Percentiles rank a stretch among this genome's conserved stretches.
These are phyloP conservation scores for Lucilia sericata DNA, from an alignment of 1,140 invertebrate genomes.

Conservation along the genomic window DNA sequence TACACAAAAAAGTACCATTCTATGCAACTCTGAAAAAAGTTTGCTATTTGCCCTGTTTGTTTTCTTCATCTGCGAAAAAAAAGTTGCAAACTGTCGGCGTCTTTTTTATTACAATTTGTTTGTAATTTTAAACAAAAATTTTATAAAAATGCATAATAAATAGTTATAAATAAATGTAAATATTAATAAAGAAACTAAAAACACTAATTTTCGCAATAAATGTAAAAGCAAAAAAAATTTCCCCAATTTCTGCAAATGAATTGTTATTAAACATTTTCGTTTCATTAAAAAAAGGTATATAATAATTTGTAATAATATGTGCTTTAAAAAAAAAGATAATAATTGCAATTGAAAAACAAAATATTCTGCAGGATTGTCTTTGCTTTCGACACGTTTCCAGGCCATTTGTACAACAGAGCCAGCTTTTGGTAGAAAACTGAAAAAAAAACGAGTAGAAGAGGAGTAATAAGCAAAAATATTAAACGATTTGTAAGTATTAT, in stretches of 20 bases:
- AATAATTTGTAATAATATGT: not conserved
- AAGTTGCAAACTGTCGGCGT: constrained; percentile 19
- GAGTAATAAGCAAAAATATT: not conserved
- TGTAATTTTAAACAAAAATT: not conserved
- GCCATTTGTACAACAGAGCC: not conserved
- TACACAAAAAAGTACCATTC: no score
- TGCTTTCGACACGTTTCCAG: not conserved
- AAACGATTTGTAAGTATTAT: not conserved
- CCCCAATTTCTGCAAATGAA: no score
- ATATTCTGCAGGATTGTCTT: not conserved
- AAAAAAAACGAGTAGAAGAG: not conserved
- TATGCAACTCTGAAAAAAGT: no score
- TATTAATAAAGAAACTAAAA: not conserved
- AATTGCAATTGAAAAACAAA: not conserved
- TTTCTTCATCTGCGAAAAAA: no score
- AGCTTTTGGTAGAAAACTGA: not conserved
- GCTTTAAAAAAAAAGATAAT: not conserved
- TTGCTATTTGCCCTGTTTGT: no score
- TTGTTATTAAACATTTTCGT: not conserved
- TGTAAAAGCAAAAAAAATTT: not conserved
- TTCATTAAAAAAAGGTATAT: not conserved
- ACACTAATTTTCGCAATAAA: not conserved
- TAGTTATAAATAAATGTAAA: not conserved
- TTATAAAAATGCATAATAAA: not conserved
- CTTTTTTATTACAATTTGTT: not conserved